Evolutionary conservation across 2,888 invertebrate species (phyloP).

Genomic region (Drosophila suboccidentalis): DNA sequence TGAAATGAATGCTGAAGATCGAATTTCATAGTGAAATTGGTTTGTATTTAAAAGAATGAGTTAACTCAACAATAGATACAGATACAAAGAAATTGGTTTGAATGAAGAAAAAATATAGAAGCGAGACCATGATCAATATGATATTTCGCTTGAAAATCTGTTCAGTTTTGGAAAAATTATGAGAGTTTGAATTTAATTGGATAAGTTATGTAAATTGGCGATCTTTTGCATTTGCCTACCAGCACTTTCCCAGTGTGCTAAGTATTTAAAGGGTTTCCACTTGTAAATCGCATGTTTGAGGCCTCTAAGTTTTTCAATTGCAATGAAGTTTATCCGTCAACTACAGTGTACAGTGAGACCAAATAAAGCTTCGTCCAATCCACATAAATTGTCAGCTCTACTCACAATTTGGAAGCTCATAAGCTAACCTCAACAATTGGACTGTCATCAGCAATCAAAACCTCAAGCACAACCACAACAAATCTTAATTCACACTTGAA

Average conservation of each 20-base stretch:
- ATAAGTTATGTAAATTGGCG: too few species aligned
- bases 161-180: too few species aligned
- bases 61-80: neutral
- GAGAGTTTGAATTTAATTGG: too few species aligned
- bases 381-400: constrained; percentile 20
- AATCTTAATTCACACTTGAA: constrained; percentile 33
- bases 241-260: too few species aligned
- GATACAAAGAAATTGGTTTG: neutral
- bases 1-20: neutral
- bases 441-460: constrained; percentile 14
- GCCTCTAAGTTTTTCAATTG: neutral
- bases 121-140: too few species aligned
- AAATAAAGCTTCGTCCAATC: constrained; percentile 6
- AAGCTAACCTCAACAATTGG: constrained; percentile 43
- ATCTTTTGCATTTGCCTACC: too few species aligned
- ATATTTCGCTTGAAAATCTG: too few species aligned
- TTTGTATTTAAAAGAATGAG: neutral
- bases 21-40: neutral
- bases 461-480: constrained; percentile 32
- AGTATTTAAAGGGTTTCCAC: too few species aligned
- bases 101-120: too few species aligned
- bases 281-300: neutral
- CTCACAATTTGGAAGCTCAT: constrained; percentile 22
- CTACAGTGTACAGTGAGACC: constrained; percentile 15
- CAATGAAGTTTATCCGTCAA: constrained; percentile 11